phyloP scores from a whole-genome alignment of 2,888 invertebrate species.

The Habroteleia sp. region DNA sequence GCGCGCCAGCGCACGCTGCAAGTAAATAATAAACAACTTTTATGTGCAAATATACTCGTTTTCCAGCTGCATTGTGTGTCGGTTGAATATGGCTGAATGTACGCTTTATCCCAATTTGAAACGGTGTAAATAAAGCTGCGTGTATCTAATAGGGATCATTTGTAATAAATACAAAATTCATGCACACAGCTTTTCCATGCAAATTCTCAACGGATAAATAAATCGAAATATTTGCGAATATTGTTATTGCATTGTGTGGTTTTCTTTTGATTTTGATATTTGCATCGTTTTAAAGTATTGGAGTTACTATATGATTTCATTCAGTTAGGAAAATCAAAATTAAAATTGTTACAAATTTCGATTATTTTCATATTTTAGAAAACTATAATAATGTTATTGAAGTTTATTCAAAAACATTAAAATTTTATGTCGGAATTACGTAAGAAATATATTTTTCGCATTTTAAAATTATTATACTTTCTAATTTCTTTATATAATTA shows the following conservation, averaged over 20 bases:
- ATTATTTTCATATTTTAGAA: no score
- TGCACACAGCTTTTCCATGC: constrained; percentile 19
- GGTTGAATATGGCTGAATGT: constrained; percentile 30
- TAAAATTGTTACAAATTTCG: no score
- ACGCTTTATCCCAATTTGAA: constrained; percentile 53
- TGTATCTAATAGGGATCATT: constrained; percentile 51
- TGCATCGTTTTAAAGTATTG: no score
- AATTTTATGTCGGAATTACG: no score
- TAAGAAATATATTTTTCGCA: no score
- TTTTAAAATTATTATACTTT: no score
- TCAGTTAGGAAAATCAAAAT: no score
- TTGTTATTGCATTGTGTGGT: constrained; percentile 1
- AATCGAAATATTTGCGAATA: constrained; percentile 12
- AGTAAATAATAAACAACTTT: constrained; percentile 61
- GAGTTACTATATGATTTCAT: no score
- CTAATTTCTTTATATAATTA: no score
- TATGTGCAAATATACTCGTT: constrained; percentile 59
- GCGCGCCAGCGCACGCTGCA: constrained; percentile 29
- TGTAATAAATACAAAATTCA: constrained; percentile 46
- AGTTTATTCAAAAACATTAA: no score
- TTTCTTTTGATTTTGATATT: constrained; percentile 5
- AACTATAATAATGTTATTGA: no score
- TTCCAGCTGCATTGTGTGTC: constrained; percentile 48
- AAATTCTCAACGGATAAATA: constrained; percentile 2
- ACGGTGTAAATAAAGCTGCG: constrained; percentile 42